Percentiles rank a stretch among this genome's conserved stretches.
Conservation (phyloP, 2,797 vertebrate genomes). For the Clarias laeviceps region DNA sequence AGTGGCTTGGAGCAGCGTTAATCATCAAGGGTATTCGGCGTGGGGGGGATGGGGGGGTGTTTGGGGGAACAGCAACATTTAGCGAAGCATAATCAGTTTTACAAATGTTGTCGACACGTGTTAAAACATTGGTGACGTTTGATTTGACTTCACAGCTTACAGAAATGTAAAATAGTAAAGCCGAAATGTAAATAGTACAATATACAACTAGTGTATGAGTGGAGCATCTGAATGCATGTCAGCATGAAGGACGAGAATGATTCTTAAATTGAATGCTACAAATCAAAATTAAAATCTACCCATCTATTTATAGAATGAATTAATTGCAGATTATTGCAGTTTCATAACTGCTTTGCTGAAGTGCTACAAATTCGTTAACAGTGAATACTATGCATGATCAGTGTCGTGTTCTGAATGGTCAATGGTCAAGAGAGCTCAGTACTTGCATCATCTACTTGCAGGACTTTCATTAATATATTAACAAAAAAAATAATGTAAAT, state of each 20-base stretch:
- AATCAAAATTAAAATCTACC: neutral
- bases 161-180: constrained; percentile 38
- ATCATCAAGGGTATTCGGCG: constrained; percentile 19
- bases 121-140: constrained; percentile 1
- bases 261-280: constrained; percentile 5
- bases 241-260: constrained; percentile 21
- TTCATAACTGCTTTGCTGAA: neutral
- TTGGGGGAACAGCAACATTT: constrained; percentile 26
- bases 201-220: constrained; percentile 27
- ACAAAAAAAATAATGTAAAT: neutral
- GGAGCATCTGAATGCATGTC: constrained; percentile 4
- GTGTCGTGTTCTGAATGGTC: neutral
- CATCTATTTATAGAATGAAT: neutral
- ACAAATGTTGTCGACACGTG: constrained; percentile 35
- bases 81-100: constrained; percentile 40
- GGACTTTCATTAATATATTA: neutral
- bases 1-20: constrained; percentile 46
- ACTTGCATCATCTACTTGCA: neutral
- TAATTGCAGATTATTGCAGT: neutral
- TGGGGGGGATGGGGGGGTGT: neutral
- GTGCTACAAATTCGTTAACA: constrained; percentile 25
- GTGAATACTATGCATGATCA: neutral
- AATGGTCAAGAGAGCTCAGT: neutral
- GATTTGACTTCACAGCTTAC: constrained; percentile 20
- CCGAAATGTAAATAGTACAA: constrained; percentile 39